Percentiles rank a stretch among this genome's conserved stretches.
Evolutionary conservation across 2,113 vertebrate genomes (phyloP).

Genomic region (Psilopsiagon aymara): DNA sequence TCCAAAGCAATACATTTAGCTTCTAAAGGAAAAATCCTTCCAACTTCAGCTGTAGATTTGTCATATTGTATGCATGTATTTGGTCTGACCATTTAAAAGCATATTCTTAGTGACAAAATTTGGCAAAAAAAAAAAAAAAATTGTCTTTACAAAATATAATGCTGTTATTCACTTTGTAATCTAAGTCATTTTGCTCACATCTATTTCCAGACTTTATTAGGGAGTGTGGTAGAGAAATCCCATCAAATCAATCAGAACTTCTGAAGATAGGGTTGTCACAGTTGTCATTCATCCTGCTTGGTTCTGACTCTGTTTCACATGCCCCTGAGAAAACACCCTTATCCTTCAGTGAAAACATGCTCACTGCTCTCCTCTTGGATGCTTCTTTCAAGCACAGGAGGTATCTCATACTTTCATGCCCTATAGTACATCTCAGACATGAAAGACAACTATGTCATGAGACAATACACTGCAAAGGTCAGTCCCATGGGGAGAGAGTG

Average conservation of each 20-base stretch:
- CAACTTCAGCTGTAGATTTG: background rate
- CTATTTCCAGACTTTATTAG: background rate
- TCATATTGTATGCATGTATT: background rate
- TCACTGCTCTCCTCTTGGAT: background rate
- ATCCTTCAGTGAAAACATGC: background rate
- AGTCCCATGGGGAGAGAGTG: background rate
- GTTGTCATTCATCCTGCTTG: background rate
- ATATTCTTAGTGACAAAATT: background rate
- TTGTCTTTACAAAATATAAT: background rate
- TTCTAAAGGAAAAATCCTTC: background rate
- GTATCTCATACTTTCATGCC: background rate
- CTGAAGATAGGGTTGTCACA: background rate
- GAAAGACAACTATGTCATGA: background rate
- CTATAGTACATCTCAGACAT: background rate
- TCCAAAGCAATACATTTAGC: background rate
- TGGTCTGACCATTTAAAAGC: background rate
- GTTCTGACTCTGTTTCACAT: background rate
- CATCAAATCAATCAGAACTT: background rate
- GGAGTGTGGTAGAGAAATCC: background rate
- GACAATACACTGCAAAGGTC: background rate
- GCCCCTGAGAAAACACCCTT: background rate
- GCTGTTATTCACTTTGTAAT: background rate
- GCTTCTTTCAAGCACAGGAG: background rate
- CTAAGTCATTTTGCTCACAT: background rate
- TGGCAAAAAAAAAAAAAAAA: background rate